Evolutionary conservation across 2,797 vertebrate genomes (phyloP), one percentile per base, ranked within the genome.

Genomic region (Lutjanus campechanus): DNA sequence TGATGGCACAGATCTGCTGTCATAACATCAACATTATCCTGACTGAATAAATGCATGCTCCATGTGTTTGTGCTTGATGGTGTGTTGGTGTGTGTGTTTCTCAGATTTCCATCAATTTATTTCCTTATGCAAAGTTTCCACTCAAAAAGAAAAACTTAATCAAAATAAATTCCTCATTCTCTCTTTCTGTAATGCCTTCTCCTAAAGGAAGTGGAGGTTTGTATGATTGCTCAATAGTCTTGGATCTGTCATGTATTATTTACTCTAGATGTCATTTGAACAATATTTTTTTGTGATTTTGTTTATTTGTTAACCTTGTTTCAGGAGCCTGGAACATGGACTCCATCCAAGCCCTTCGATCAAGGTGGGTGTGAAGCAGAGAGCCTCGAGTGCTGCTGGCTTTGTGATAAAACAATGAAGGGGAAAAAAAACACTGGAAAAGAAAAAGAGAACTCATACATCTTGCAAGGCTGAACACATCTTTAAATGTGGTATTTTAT

Each of bases 151-250:
- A 50, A 15, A 84, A 36, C 1, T 20, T 76, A 76, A 89, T 74
- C n/a, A 61, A 76, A 81, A 82, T 79, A n/a, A 87, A 86, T 81
- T 76, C 54, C 19, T 82, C 69, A 43, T 86, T 90, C 69, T 89
- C 67, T 93, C 74, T 94, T 82, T 91, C 77, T 89, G 82, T 93
- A 89, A 95, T 94, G 94, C 96, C 96, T 95, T 96, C 96, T 94
- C 80, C 91, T 93, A 69, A 95, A 99, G 98, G 98, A 99, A 95
- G 97, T 99, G 69, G 98, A 99, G 97, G 97, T 99, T 97, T 95
- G 98, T 99, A 97, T 83, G 36, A 54, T 43, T 67, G 64, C 50
- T 66, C 78, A 43, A 67, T 79, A 4, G 16, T 68, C 60, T 47
- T 41, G 20, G 49, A 65, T 68, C 49, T 80, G 40, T 64, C 69